Base-by-base conservation (phyloP, 2,797 vertebrate species). In the Mustela erminea region DNA sequence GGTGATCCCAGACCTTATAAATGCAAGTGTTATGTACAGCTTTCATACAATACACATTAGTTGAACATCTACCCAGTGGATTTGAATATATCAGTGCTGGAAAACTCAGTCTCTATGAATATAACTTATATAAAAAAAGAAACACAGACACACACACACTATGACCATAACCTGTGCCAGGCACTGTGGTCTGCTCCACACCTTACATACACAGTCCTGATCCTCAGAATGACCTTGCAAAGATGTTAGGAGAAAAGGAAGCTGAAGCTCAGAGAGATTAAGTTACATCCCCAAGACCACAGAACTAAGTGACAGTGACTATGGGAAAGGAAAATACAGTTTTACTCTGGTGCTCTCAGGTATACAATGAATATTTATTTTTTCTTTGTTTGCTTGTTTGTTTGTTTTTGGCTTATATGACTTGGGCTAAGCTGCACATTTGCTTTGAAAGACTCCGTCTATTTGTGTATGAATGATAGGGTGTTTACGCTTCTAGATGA, bases 231-330 rank as follows among this genome's bases (percentile, higher is more conserved):
- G 43, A 38, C 15, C 32, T 80, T 82, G 41, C 54, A n/a, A 75
- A 75, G 29, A 52, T 77, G 58, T 92, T 70, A 93, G 38, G 38
- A 77, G 52, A 35, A 96, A 78, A 97, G 43, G 60, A 93, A 85
- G 32, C 27, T 60, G 74, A 93, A 5, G 27, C 29, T 90, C 70
- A 74, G 64, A 83, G 20, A 72, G 32, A 18, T 64, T 87, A 64
- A 75, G 5, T 56, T 46, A 66, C 7, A 68, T 56, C 10, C 23
- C 20, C 32, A 23, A 21, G 62, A 17, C 49, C 11, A 46, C 38
- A 77, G 49, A 62, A 83, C 29, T 56, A 88, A 74, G 23, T 90
- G 84, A 87, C 38, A 85, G 18, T 82, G 58, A 56, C 49, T 11
- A 0, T 35, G n/a, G 52, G 68, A 85, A 90, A 90, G 3, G 54